Base-by-base conservation (phyloP, 2,113 vertebrate species). In the Melanerpes formicivorus region DNA sequence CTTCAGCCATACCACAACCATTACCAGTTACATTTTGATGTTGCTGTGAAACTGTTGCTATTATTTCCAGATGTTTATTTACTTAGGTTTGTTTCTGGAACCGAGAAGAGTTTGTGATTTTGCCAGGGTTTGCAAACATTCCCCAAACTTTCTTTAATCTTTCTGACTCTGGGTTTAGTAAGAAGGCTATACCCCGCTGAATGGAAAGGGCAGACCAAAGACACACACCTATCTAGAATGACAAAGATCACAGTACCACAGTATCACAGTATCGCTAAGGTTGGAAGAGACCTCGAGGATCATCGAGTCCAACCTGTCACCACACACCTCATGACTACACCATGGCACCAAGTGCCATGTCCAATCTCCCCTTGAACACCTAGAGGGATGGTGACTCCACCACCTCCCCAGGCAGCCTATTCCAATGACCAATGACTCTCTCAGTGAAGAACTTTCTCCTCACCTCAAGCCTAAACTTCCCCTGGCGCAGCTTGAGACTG, bases 31-130 rank as follows among this genome's bases (percentile, higher is more conserved):
- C n/a, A 44, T 37, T 89, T 82, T 79, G 60, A 69, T 65, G 18
- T 65, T 83, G n/a, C 52, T 71, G 37, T 71, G 62, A 91, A 90
- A 60, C 46, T 37, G 42, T 19, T 83, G 9, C 25, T 62, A 60
- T 64, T 77, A 60, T 64, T 94, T 86, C 80, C 58, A 90, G 76
- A 71, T 86, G 83, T 48, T 60, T 80, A 69, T 84, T 94, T 50
- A 67, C 44, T 52, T 50, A 4, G 18, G 80, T 90, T 78, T n/a
- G 56, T 69, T 80, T 88, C 75, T 90, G 76, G 37, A 73, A 84
- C 73, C 44, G 81, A 72, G 7, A 88, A 48, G 1, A 71, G 25
- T 69, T 29, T 5, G 22, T 52, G 55, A 3, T 65, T 90, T 90
- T 91, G 23, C 60, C 79, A 80, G 32, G 60, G 73, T 67, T 71